phyloP scores from a whole-genome alignment of 1,140 invertebrate species.

The Eulimnadia texana region DNA sequence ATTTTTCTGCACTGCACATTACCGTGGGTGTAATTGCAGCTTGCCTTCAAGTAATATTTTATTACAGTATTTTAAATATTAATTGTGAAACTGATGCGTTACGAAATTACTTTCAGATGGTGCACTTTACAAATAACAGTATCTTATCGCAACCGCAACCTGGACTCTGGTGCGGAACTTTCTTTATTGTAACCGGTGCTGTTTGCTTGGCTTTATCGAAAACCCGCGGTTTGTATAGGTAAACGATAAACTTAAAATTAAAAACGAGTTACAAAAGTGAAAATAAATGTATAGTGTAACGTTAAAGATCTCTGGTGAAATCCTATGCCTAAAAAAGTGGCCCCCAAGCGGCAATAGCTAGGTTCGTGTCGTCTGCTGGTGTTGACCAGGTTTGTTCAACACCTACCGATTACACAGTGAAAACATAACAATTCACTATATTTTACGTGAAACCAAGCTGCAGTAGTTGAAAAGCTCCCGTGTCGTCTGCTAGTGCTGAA shows the following conservation, averaged over 20 bases:
- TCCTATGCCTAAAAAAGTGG: too few relatives aligned
- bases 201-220: slow-evolving; percentile 6
- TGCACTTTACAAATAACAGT: slow-evolving; percentile 5
- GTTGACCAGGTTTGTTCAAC: too few relatives aligned
- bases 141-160: slow-evolving; percentile 8
- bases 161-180: slow-evolving; percentile 13
- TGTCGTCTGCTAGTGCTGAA: too few relatives aligned
- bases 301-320: too few relatives aligned
- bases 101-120: not conserved
- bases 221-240: slow-evolving; percentile 9
- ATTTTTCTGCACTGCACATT: not conserved
- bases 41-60: not conserved
- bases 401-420: too few relatives aligned
- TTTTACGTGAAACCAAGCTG: too few relatives aligned
- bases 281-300: too few relatives aligned
- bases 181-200: slow-evolving; percentile 11
- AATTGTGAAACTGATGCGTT: not conserved
- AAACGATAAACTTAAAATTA: not conserved
- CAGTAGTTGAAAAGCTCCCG: too few relatives aligned
- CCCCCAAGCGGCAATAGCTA: too few relatives aligned
- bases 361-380: too few relatives aligned
- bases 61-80: not conserved
- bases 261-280: too few relatives aligned
- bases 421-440: too few relatives aligned
- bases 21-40: not conserved